phyloP scores from a whole-genome alignment of 92 coral and sea anemone species.

The Porites divaricata region DNA sequence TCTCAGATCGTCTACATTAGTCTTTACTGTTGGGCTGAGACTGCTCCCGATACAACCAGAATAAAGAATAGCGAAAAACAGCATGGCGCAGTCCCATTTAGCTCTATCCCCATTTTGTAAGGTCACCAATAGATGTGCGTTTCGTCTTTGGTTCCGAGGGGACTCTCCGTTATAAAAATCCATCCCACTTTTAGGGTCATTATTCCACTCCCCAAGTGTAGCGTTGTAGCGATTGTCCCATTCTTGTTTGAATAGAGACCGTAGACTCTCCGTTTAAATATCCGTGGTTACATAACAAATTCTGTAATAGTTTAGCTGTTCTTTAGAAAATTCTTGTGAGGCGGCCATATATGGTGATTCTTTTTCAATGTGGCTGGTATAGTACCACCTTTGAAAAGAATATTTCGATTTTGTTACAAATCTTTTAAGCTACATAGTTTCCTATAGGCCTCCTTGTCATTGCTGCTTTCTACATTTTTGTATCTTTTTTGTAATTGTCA shows the following conservation, averaged over 20 bases:
- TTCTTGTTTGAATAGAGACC: constrained; percentile 59
- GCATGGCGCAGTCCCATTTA: constrained; percentile 68
- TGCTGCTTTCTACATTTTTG: no score
- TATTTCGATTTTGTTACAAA: no score
- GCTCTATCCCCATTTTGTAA: constrained; percentile 43
- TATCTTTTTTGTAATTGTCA: no score
- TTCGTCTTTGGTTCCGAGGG: neutral
- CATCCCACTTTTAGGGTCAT: constrained; percentile 38
- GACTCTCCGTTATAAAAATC: constrained; percentile 26
- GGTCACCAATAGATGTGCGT: constrained; percentile 11
- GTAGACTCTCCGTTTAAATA: constrained; percentile 40
- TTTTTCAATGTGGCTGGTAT: neutral
- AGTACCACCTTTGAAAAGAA: no score
- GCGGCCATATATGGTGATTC: neutral
- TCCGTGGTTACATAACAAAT: constrained; percentile 35
- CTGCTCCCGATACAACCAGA: constrained; percentile 48
- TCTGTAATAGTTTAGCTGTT: constrained; percentile 52
- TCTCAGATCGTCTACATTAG: constrained; percentile 38
- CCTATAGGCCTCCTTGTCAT: no score
- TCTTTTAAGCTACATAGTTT: no score
- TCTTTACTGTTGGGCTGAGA: constrained; percentile 16
- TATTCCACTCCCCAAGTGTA: constrained; percentile 61
- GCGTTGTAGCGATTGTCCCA: constrained; percentile 62
- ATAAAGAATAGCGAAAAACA: constrained; percentile 33
- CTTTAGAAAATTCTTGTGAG: neutral